Evolutionary conservation across 2,888 invertebrate species (phyloP), one percentile per base, ranked within the genome.

Genomic region (Hermodice carunculata): DNA sequence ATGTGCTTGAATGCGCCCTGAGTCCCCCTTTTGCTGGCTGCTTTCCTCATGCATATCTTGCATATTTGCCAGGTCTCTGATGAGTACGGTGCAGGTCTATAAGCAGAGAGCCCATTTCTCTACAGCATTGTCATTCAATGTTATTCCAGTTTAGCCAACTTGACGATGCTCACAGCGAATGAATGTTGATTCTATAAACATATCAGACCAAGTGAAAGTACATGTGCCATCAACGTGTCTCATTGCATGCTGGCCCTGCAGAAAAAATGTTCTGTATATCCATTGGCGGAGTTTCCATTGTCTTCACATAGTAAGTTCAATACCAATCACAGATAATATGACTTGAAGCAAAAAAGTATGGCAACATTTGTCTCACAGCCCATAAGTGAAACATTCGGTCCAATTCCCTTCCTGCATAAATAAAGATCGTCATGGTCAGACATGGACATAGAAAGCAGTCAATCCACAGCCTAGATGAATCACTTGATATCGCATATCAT

Each of bases 141-240:
- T 48, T 19, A 48, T 48, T n/a, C 24, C 48, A 48, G 48, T 48
- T 28, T 24, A 28, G 49, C 60, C 60, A 60, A 31, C 49, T 29
- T 49, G 19, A 26, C 60, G 31, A 19, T 60, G 60, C 2, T 51
- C 49, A 22, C 31, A 43, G 26, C 60, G 46, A 49, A 60, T 60
- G 58, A 32, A 60, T 6, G 40, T 60, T 22, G 49, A 34, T 19
- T 60, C 60, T 6, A 60, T 60, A 40, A 60, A 60, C 60, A 51
- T 60, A 28, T 60, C 49, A n/a, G 60, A 32, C 51, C 24, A 60
- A n/a, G n/a, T 60, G 3, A 46, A n/a, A 26, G 29, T 60, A 22
- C 17, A 57, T 42, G 24, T 46, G 6, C 57, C 57, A 22, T 42
- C 24, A 24, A 57, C 46, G 57, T 57, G 57, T 8, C 44, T 42